Percentiles rank a stretch among this genome's conserved stretches.
These are phyloP conservation scores for Heliconius cydno DNA, from an alignment of 2,888 invertebrate genomes.

Conservation along the genomic window DNA sequence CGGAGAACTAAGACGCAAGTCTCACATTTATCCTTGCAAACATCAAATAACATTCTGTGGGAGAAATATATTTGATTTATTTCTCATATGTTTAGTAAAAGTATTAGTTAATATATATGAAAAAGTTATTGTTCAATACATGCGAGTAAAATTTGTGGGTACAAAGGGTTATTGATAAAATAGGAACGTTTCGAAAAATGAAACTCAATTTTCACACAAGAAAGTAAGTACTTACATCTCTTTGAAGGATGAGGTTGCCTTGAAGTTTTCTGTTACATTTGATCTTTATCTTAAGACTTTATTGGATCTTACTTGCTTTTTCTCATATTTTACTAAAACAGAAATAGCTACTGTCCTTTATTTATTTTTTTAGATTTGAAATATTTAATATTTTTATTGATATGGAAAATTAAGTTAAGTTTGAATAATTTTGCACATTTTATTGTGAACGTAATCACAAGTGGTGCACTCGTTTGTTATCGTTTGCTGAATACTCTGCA, in stretches of 20 bases:
- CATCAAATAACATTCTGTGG: neutral
- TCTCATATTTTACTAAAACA: no score
- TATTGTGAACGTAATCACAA: no score
- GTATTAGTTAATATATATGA: neutral
- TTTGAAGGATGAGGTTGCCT: constrained; percentile 21
- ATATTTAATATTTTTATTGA: no score
- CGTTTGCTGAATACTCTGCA: no score
- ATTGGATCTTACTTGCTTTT: constrained; percentile 1
- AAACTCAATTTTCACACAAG: neutral
- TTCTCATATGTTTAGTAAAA: neutral
- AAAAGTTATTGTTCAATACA: neutral
- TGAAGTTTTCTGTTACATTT: constrained; percentile 25
- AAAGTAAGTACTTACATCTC: constrained; percentile 8
- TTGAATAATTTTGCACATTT: no score
- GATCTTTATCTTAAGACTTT: constrained; percentile 16
- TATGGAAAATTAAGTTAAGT: no score
- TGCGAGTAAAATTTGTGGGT: neutral
- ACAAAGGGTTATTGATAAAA: constrained; percentile 14
- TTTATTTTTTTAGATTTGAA: no score
- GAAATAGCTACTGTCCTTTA: no score
- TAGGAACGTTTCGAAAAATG: constrained; percentile 3
- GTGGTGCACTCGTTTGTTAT: no score
- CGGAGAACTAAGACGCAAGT: neutral
- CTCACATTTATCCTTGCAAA: neutral
- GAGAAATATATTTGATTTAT: neutral